phyloP scores from a whole-genome alignment of 2,113 vertebrate species.

The Trematomus loennbergii region DNA sequence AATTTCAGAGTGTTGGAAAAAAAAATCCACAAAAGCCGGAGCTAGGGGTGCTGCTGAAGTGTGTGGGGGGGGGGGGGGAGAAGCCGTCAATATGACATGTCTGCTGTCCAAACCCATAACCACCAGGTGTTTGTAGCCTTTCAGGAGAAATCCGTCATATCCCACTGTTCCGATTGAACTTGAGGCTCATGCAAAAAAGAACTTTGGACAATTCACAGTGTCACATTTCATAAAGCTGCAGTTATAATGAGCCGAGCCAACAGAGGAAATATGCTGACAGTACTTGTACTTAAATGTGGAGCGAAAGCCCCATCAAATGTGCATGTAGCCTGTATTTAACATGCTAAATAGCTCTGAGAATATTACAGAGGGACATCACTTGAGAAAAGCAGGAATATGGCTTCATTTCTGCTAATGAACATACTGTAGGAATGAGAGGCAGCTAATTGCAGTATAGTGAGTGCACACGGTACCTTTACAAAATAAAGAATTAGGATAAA shows the following conservation, averaged over 20 bases:
- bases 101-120: constrained; percentile 70
- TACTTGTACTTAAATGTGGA: not conserved
- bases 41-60: constrained; percentile 60
- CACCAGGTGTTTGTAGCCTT: constrained; percentile 73
- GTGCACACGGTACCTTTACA: no score
- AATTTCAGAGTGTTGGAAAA: constrained; percentile 77
- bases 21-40: constrained; percentile 73
- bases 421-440: not conserved
- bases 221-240: constrained; percentile 66
- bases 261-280: constrained; percentile 39
- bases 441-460: no score
- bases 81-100: constrained; percentile 72
- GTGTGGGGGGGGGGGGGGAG: constrained; percentile 36
- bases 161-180: constrained; percentile 62
- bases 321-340: constrained; percentile 32
- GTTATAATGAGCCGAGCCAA: constrained; percentile 54
- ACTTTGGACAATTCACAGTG: constrained; percentile 46
- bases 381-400: not conserved
- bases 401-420: not conserved
- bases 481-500: no score
- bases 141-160: constrained; percentile 63
- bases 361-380: not conserved
- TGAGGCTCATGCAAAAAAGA: constrained; percentile 32
- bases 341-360: constrained; percentile 1
- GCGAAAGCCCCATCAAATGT: constrained; percentile 19